Base-by-base conservation (phyloP, 1,140 invertebrate genomes). In the Anadara kagoshimensis region DNA sequence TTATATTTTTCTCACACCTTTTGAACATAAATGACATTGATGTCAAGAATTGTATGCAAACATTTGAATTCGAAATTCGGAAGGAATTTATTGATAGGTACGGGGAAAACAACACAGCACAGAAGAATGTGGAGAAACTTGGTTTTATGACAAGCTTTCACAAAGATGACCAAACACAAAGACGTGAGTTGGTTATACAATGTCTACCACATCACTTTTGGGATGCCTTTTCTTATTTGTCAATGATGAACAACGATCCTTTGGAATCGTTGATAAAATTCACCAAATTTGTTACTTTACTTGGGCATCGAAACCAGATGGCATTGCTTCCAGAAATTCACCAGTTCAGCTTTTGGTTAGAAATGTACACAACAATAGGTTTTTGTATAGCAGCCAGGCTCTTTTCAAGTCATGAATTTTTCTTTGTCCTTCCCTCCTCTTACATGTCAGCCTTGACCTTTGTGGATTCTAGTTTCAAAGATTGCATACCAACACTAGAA, bases 211-310 rank as follows among this genome's bases (percentile, higher is more conserved):
- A 45, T n/a, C 45, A 0, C 43, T 64, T 36, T 26, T 54, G n/a
- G 64, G 56, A 45, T 8, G 5, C 78, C 26, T 76, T 73, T 58
- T 16, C 70, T 8, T 53, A 74, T 20, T 44, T 82, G 8, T 69
- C 72, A 16, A 26, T 24, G 12, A 24, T 24, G 24, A 54, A 62
- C 12, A 43, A 51, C 54, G 76, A 82, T 70, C 80, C 80, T 2
- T 69, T 68, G 8, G 79, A 81, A 53, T 75, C 83, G 7, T 26
- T 81, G 16, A 68, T 78, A 59, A 71, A 79, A 61, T 83, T 85
- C 49, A 76, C 73, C 18, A 83, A 79, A 61, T 81, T 81, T 47
- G 53, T 78, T 20, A 58, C 49, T 41, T 24, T 75, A 22, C 45
- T 82, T 22, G 64, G 69, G n/a, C 66, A 65, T 12, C 61, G 73